Evolutionary conservation across 2,113 vertebrate species (phyloP), one percentile per base, ranked within the genome.

Genomic region (Tringa solitaria): DNA sequence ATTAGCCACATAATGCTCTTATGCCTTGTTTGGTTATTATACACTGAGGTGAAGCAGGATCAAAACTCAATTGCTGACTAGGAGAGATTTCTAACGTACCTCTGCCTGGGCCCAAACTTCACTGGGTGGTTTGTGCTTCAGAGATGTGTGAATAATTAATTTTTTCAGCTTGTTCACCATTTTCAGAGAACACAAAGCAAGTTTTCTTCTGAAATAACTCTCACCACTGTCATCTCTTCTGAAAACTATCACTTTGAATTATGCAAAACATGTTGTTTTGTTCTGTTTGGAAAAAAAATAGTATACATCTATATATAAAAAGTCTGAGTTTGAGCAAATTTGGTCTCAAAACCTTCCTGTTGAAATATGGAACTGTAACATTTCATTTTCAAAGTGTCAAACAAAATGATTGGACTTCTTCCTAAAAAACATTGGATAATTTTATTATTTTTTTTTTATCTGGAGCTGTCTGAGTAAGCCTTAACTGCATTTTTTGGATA

Each of bases 241-340:
- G 88, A 93, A 85, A 92, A 88, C 88, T 76, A 89, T 96, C 93
- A 84, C 93, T 96, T 93, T 32, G 45, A 91, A 85, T 96, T 96
- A 97, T 84, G 61, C 67, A 93, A 96, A 96, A 79, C 77, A 67
- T 79, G 65, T 92, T 95, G 75, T 68, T 94, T 76, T 87, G 68
- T 85, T 94, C 81, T 82, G 84, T 68, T 94, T 95, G 89, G 21
- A 69, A 89, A 76, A 91, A 87, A 57, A 39, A n/a, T n/a, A n/a
- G 16, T 81, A 56, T 81, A 72, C 57, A 60, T 84, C 80, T 89
- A 56, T 95, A 72, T 91, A 94, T 82, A 95, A 96, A 94, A 95
- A 94, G 74, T 45, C 78, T 57, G 33, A 23, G 15, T 87, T 83
- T 77, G 63, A 80, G 90, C 84, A 85, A 85, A 91, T 83, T 67